Evolutionary conservation across 2,888 invertebrate genomes (phyloP), one percentile per base, ranked within the genome.

Genomic region (Phengaris alcon): DNA sequence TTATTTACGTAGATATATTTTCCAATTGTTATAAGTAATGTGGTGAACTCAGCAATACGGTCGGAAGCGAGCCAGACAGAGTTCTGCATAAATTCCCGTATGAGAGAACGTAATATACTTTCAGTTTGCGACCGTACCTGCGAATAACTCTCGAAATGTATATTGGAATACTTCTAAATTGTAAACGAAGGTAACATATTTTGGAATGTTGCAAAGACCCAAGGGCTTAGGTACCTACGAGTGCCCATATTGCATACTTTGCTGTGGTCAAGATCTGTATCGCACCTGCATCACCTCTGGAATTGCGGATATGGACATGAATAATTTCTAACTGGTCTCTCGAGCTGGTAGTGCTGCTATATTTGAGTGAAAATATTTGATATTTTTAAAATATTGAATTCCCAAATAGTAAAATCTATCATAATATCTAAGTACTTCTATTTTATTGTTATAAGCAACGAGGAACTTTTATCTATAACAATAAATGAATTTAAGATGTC

Each of bases 161-260:
- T 64, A 64, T 64, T 64, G 22, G 10, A 64, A 64, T 64, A 64
- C 64, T 64, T 64, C 35, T 12, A 35, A 64, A 64, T 64, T 64
- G 64, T 64, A 35, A 64, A 64, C 64, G 35, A 64, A 64, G 10
- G 22, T 52, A 52, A 52, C 52, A 52, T 52, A 12, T 64, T 64
- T 35, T 64, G 64, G 64, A 64, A 64, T 64, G 64, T 12, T 64
- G 10, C 35, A 64, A 64, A 64, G 64, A 64, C 64, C 22, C 64
- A 64, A 35, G 35, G 35, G 2, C 64, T 12, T 35, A 57, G 13
- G 54, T 54, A 22, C 22, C 22, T 22, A 3, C n/a, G 12, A 52
- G 52, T 52, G 10, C 35, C 35, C 2, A 35, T 35, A 35, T 35
- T 4, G 10, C n/a, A 48, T 69, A 5, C n/a, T 48, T 13, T 35